Conservation (phyloP, 2,113 vertebrate genomes). For the Pavo muticus region DNA sequence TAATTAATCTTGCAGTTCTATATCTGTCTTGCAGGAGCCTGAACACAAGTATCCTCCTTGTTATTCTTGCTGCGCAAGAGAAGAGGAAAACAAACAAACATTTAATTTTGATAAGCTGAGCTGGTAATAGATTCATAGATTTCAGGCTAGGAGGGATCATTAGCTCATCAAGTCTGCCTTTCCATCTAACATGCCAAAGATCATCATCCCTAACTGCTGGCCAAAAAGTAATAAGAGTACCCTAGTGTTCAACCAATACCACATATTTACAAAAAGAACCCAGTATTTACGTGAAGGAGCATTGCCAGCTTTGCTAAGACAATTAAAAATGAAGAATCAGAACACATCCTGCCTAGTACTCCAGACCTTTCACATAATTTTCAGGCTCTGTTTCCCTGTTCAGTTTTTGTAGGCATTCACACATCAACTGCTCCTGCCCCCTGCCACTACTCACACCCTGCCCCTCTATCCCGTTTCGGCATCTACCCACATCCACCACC, state of each 20-base stretch:
- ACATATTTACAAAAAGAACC: background rate
- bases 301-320: background rate
- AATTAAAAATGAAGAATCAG: background rate
- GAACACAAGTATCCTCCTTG: background rate
- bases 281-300: background rate
- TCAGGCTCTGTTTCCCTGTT: background rate
- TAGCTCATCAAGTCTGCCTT: background rate
- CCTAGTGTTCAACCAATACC: background rate
- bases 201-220: background rate
- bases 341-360: rapidly evolving
- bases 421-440: rapidly evolving
- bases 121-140: background rate
- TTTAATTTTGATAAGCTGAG: slow-evolving; percentile 18
- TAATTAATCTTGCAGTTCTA: background rate
- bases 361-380: too few relatives aligned
- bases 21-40: background rate
- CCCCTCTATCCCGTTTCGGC: rapidly evolving
- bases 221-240: background rate
- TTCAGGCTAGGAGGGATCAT: background rate
- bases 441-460: background rate
- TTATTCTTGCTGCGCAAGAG: background rate
- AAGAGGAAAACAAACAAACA: background rate
- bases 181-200: background rate
- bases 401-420: rapidly evolving
- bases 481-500: background rate